These are phyloP conservation scores for Colletes collaris DNA, from an alignment of 2,888 invertebrate species.

Conservation along the genomic window DNA sequence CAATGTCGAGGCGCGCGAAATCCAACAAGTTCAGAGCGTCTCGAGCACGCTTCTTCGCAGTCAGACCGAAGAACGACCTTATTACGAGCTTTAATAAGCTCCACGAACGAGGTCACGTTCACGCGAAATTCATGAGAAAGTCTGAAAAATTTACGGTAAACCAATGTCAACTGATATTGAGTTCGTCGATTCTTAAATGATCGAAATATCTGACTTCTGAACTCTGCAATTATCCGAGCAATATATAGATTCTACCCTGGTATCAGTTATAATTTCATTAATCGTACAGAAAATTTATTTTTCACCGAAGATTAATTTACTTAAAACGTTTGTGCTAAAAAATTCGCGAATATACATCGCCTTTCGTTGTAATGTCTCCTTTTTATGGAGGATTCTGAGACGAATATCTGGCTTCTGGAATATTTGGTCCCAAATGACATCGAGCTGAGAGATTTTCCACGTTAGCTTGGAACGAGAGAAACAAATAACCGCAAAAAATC, in stretches of 20 bases:
- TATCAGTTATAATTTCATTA: no score
- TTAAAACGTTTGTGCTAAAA: no score
- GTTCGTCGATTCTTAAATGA: constrained; percentile 7
- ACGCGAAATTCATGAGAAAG: constrained; percentile 22
- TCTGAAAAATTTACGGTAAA: constrained; percentile 17
- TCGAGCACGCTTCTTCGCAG: constrained; percentile 46
- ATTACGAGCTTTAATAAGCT: constrained; percentile 60
- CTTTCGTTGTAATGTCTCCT: no score
- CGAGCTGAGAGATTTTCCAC: neutral
- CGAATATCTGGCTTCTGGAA: neutral
- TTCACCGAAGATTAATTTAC: no score
- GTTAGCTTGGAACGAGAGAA: neutral
- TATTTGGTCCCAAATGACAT: neutral
- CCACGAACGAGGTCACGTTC: constrained; percentile 57
- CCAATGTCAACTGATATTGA: neutral
- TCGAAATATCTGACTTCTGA: neutral
- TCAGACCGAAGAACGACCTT: constrained; percentile 51
- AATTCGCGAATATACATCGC: no score
- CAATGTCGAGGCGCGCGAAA: neutral
- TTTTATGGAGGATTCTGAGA: no score
- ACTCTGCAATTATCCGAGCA: no score
- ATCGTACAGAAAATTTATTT: no score
- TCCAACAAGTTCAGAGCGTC: constrained; percentile 13
- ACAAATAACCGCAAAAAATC: neutral
- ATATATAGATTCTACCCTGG: no score